phyloP scores from a whole-genome alignment of 2,113 vertebrate genomes.

The Phoenicopterus ruber region DNA sequence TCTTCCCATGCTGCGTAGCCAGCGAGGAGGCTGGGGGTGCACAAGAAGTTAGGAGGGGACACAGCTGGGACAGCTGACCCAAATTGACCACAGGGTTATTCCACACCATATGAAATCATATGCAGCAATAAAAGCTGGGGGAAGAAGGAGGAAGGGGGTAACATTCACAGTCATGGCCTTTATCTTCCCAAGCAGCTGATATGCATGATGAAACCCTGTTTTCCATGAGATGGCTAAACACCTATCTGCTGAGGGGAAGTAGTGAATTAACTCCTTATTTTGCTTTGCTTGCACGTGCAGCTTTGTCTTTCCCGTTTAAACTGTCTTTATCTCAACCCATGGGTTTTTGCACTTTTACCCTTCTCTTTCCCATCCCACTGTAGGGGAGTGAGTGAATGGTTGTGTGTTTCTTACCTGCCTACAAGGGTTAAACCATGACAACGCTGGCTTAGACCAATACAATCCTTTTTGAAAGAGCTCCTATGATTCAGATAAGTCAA shows the following conservation, averaged over 20 bases:
- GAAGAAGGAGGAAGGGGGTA: background rate
- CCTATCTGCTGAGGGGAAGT: background rate
- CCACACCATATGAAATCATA: background rate
- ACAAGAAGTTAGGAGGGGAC: background rate
- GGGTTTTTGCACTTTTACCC: background rate
- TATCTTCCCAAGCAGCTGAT: background rate
- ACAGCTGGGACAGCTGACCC: background rate
- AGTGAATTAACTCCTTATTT: background rate
- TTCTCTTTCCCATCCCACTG: background rate
- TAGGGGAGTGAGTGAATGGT: background rate
- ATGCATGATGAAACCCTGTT: background rate
- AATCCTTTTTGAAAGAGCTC: background rate
- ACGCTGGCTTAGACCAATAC: background rate
- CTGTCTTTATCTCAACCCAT: background rate
- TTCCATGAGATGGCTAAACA: background rate
- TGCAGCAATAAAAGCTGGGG: background rate
- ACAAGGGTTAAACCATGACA: background rate
- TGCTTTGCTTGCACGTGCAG: background rate
- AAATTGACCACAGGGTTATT: background rate
- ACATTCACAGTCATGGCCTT: background rate
- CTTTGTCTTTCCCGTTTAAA: background rate
- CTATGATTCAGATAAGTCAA: background rate
- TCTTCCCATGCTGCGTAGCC: background rate
- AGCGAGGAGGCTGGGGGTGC: fast-evolving
- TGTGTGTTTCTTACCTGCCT: background rate